phyloP scores from a whole-genome alignment of 2,113 vertebrate species.

The Chaetodon trifascialis region DNA sequence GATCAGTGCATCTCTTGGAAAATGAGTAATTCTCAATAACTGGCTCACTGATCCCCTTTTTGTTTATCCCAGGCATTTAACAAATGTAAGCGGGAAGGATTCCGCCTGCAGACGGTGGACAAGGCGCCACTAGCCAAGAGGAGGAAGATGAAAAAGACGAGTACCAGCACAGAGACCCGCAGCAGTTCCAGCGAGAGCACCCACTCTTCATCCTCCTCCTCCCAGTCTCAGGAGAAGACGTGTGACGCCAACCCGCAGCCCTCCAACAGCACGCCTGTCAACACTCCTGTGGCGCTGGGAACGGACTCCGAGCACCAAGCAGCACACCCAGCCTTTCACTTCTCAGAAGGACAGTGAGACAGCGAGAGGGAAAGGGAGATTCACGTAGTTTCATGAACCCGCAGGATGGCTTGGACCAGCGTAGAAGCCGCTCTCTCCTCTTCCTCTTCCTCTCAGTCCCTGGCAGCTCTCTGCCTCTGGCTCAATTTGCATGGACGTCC shows the following conservation, averaged over 20 bases:
- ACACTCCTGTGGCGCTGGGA: conserved; percentile 64
- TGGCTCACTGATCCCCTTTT: not conserved
- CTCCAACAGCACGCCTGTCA: conserved; percentile 63
- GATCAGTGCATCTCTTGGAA: not conserved
- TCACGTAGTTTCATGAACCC: conserved; percentile 3
- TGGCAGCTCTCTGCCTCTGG: conserved; percentile 56
- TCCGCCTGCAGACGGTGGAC: conserved; percentile 97
- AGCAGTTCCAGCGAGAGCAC: conserved; percentile 98
- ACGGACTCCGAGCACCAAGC: conserved; percentile 74
- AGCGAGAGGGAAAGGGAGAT: conserved; percentile 9
- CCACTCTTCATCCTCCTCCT: conserved; percentile 94
- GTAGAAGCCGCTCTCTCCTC: conserved; percentile 35
- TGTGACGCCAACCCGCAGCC: conserved; percentile 75
- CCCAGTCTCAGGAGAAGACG: conserved; percentile 91
- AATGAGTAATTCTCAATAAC: not conserved
- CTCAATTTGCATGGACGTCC: conserved; percentile 75
- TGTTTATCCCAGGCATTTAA: conserved; percentile 91
- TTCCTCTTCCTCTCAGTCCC: conserved; percentile 48
- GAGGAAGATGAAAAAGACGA: conserved; percentile 99
- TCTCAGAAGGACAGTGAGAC: conserved; percentile 75
- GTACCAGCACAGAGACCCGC: conserved; percentile 97
- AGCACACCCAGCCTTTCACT: conserved; percentile 76
- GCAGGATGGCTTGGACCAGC: conserved; percentile 17
- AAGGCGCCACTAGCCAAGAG: conserved; percentile 91
- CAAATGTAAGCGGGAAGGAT: conserved; percentile 98